Evolutionary conservation across 2,113 vertebrate species (phyloP), one percentile per base, ranked within the genome.

Genomic region (Salvelinus sp.): DNA sequence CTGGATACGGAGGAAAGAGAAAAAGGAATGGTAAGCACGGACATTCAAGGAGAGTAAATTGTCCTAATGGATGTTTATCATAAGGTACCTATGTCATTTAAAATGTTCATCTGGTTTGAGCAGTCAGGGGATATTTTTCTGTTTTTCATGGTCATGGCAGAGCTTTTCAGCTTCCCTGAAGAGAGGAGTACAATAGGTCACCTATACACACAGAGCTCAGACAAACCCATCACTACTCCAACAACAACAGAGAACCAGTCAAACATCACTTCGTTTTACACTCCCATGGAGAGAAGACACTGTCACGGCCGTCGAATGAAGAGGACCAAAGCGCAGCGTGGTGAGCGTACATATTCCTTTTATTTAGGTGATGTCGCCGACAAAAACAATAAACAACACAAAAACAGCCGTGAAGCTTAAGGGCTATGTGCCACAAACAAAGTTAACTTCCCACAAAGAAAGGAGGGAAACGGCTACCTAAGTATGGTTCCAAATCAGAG

Each of bases 181-280:
- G 20, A 44, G 67, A 25, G 23, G 69, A 62, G 63, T 69, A 50
- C 62, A 78, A 14, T 14, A 75, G 72, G 68, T 81, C 72, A 75
- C 38, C 78, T 80, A 74, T 62, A 69, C 75, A 76, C 75, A 75
- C 74, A 79, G 66, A 77, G 81, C 68, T 83, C 30, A 57, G 78
- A 70, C 72, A 65, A 62, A 76, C 47, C 72, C 77, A 12, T 77
- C 33, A 38, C 63, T 67, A 14, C 50, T 83, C 85, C 89, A 89
- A 88, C 69, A 75, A 73, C 72, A 87, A 82, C 87, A 82, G 82
- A 85, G 71, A 86, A 75, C 73, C 73, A 67, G 72, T 69, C 48
- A 63, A 73, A 75, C 67, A 30, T 30, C 70, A 75, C 72, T 70
- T 64, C 20, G 57, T 33, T 44, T 70, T 76, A 58, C 74, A 68